Percentiles rank a stretch among this genome's conserved stretches.
Conservation (phyloP, 2,888 invertebrate species). For the Nomada flava region DNA sequence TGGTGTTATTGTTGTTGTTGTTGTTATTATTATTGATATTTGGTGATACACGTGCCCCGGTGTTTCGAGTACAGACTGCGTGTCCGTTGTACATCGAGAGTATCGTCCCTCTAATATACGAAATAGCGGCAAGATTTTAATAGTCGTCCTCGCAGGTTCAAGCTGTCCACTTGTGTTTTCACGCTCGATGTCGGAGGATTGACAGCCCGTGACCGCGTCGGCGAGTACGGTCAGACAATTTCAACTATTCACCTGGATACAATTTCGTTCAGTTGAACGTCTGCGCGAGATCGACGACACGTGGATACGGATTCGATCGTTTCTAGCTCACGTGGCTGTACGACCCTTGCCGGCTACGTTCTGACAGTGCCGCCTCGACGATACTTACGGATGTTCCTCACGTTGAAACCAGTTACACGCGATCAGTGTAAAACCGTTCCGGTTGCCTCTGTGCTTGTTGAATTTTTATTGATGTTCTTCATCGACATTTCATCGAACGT, state of each 20-base stretch:
- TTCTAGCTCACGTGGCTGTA: slow-evolving; percentile 67
- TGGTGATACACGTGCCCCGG: slow-evolving; percentile 52
- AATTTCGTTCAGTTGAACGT: not conserved
- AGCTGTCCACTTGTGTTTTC: slow-evolving; percentile 6
- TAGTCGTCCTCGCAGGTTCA: not conserved
- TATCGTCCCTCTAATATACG: not conserved
- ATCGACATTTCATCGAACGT: slow-evolving; percentile 22
- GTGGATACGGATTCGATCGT: slow-evolving; percentile 61
- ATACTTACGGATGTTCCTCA: slow-evolving; percentile 47
- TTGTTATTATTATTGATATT: slow-evolving; percentile 36
- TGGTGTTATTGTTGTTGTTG: slow-evolving; percentile 56
- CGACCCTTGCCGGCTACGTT: slow-evolving; percentile 55
- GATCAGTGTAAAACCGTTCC: slow-evolving; percentile 1
- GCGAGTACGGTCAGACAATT: not conserved
- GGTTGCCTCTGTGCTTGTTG: slow-evolving; percentile 29
- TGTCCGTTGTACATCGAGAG: not conserved
- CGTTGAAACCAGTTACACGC: slow-evolving; percentile 23
- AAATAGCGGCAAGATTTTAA: not conserved
- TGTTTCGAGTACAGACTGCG: slow-evolving; percentile 51
- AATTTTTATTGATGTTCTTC: slow-evolving; percentile 34
- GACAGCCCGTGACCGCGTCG: not conserved
- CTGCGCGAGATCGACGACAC: slow-evolving; percentile 57
- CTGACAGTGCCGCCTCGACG: slow-evolving; percentile 29
- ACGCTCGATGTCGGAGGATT: not conserved
- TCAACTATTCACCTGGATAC: not conserved